Evolutionary conservation across 2,113 vertebrate genomes (phyloP).

Genomic region (Etheostoma cragini): DNA sequence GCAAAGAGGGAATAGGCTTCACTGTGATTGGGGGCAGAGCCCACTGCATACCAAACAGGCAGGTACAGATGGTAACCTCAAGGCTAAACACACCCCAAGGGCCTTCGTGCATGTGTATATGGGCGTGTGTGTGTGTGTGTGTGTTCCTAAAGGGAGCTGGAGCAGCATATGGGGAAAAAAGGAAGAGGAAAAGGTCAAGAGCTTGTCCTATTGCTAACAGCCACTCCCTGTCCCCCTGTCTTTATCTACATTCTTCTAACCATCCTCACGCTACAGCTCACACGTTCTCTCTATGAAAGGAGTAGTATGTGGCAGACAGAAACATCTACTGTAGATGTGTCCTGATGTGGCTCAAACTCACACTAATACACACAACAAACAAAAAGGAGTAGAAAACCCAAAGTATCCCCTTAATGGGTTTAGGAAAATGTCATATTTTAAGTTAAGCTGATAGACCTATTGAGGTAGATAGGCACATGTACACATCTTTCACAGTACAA

Average conservation of each 20-base stretch:
- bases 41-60: slow-evolving; percentile 72
- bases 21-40: slow-evolving; percentile 49
- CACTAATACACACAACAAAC: not conserved
- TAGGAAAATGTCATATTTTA: not conserved
- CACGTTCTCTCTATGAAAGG: not conserved
- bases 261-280: not conserved
- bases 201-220: slow-evolving; percentile 48
- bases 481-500: not conserved
- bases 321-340: not conserved
- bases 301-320: not conserved
- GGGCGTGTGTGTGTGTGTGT: slow-evolving; percentile 24
- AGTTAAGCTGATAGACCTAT: not conserved
- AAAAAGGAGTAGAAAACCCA: not conserved
- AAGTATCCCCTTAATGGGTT: not conserved
- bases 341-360: not conserved
- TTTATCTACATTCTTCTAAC: slow-evolving; percentile 35
- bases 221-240: slow-evolving; percentile 13
- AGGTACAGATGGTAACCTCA: slow-evolving; percentile 77
- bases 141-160: slow-evolving; percentile 20
- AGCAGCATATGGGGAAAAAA: slow-evolving; percentile 41
- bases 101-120: slow-evolving; percentile 25
- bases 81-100: slow-evolving; percentile 73
- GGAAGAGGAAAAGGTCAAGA: slow-evolving; percentile 58
- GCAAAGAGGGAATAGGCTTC: slow-evolving; percentile 40
- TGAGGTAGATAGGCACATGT: not conserved